Base-by-base conservation (phyloP, 2,888 invertebrate genomes). In the Pimpla rufipes region DNA sequence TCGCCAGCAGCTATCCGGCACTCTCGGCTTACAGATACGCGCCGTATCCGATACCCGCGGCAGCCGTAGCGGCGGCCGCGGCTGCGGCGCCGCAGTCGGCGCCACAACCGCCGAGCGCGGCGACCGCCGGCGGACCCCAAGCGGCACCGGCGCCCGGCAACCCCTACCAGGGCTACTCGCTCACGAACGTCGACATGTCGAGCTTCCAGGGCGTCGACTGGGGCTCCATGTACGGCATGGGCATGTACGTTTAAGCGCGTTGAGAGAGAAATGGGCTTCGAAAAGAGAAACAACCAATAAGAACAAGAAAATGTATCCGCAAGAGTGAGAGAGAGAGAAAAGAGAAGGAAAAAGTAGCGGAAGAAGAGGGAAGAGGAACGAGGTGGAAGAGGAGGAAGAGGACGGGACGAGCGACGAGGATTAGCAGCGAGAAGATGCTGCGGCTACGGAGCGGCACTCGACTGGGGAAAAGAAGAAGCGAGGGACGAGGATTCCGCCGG, bases 171-270 rank as follows among this genome's bases (percentile, higher is more conserved):
- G 96, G 96, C 66, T 97, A 97, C 94, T 97, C 97, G 88, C 95
- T 98, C 87, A 96, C 97, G 92, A 97, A 97, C 93, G 97, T 98
- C 85, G 98, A 98, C 94, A 98, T 98, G 98, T 96, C 97, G 84
- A 97, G 97, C 92, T 98, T 98, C 95, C 98, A 98, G 93, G 97
- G 97, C 82, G 97, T 98, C 88, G 98, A 98, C 94, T 98, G 98
- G 98, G 96, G 96, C 90, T 96, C 97, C 90, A 97, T 98, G 97
- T 98, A 98, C 94, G 97, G 97, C 91, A 97, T 98, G 94, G 97
- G 97, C 93, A 97, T 98, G 97, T 98, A 98, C 95, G 97, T 97
- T 93, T 97, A 96, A 95, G 93, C 35, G n/a, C n/a, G n/a, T n/a
- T 13, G 55, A 21, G 29, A 29, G 5, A 7, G 37, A 7, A 57